Evolutionary conservation across 2,888 invertebrate genomes (phyloP), one percentile per base, ranked within the genome.

Genomic region (Melanargia galathea): DNA sequence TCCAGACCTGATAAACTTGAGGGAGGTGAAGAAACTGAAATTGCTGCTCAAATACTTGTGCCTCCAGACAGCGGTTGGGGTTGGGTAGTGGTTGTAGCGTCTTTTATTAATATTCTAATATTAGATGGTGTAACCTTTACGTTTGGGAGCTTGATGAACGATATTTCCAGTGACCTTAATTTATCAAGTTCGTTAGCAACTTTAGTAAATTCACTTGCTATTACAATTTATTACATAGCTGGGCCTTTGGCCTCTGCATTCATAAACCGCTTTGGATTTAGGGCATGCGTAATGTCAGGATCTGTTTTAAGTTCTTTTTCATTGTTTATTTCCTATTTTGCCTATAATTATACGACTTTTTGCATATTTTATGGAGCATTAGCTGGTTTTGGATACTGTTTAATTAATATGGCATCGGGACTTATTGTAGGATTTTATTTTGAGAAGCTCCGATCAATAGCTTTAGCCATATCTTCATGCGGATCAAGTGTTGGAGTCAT

Each of bases 391-490:
- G 90, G 90, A 52, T 87, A 78, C 64, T 82, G 84, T 62, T 74
- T 90, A 13, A 76, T 86, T 33, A 84, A 85, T 73, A 81, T 91
- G 82, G 70, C 85, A 5, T 75, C 83, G 40, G 70, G 71, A 43
- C 72, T 91, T 49, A 77, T 91, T 13, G 90, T 90, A 1, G 90
- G 90, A 16, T 91, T 90, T 77, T 90, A 91, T 75, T 91, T 91
- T 73, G 89, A 90, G 71, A 85, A 71, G 70, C 71, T 85, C 30
- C 79, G 90, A 20, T 77, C 89, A 2, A 26, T 90, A 40, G 88
- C 89, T 13, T 71, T 90, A 68, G 66, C 90, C 8, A 76, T 90
- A 69, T 71, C 86, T 45, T 76, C 81, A 2, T 73, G 77, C 67
- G 90, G 90, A 49, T 87, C 89, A 20, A 87, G 89, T 75, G 35